Evolutionary conservation across 2,113 vertebrate species (phyloP), one percentile per base, ranked within the genome.

Genomic region (Cynoglossus semilaevis): DNA sequence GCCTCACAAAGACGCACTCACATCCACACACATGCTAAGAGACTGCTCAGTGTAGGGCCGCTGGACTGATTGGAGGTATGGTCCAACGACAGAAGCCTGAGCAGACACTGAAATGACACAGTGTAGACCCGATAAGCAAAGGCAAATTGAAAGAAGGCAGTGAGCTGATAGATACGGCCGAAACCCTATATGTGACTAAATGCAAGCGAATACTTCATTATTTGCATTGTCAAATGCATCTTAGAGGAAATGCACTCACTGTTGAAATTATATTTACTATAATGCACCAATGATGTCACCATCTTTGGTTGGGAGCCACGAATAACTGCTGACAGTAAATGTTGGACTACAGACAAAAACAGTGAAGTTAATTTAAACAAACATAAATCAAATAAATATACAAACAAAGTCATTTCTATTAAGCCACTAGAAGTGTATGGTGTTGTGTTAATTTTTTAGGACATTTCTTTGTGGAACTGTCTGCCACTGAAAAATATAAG

Each of bases 1-100:
- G 81, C 82, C 79, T 73, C 77, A 87, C 83, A 87, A 84, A 82
- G 79, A 69, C 77, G 58, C 57, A 58, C 82, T 83, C 79, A 78
- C 64, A 68, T 77, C 75, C 71, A 69, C 65, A 70, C 56, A 66
- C 51, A 51, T 64, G 58, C 51, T 53, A 48, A 56, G 15, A 45
- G 43, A 38, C 22, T 53, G 37, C 66, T 72, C 11, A 48, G 50
- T 58, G 51, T 51, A 61, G 49, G 51, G 49, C 79, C 69, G 45
- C 70, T 29, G 56, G 47, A 54, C 62, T 84, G 80, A 84, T 85
- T 75, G 74, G 76, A 81, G 73, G 76, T 72, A 67, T 51, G 53
- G 60, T 72, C 38, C 38, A 12, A 41, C 11, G 65, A 75, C 77
- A 71, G 72, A 54, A 72, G 79, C 46, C 55, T 58, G 47, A 72